Base-by-base conservation (phyloP, 2,888 invertebrate genomes). In the Eilema sororculum region DNA sequence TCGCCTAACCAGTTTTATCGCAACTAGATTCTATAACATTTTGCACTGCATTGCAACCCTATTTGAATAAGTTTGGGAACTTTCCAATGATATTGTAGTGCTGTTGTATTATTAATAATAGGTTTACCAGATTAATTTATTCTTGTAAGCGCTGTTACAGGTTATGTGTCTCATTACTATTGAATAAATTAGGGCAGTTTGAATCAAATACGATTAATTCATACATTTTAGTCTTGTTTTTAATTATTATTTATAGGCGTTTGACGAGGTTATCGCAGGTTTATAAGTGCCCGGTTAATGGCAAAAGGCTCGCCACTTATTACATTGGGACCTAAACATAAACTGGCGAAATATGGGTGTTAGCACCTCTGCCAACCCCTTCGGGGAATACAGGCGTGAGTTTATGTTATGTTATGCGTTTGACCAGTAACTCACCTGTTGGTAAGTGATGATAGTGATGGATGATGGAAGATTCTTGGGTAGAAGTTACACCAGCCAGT, bases 1-100 rank as follows among this genome's bases (percentile, higher is more conserved):
- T 52, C 61, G 59, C 30, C 30, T 61, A 74, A 80, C 82, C 75
- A 75, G 83, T 80, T 76, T 78, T 74, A 76, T 72, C 65, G 75
- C 72, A 77, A 81, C 78, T 82, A 83, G 79, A 81, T 74, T 74
- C 71, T 63, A 70, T 65, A 72, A 68, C 57, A 72, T 72, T 72
- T 72, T 22, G 72, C 68, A 68, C 59, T 77, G 56, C 58, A 67
- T 73, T 41, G 69, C 76, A 75, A 79, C 72, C 70, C 73, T 78
- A 76, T 75, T 75, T 74, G 61, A 69, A 76, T 78, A 52, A 56
- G 60, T 69, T 61, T 69, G 82, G 68, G 83, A 78, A 77, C 76
- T 77, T 80, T 77, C 73, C 78, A 80, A 80, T 80, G 80, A 68
- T 78, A 80, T 71, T 62, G 57, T 65, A 66, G 41, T 67, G 61